Base-by-base conservation (phyloP, 2,888 invertebrate genomes). In the Pomacea canaliculata region DNA sequence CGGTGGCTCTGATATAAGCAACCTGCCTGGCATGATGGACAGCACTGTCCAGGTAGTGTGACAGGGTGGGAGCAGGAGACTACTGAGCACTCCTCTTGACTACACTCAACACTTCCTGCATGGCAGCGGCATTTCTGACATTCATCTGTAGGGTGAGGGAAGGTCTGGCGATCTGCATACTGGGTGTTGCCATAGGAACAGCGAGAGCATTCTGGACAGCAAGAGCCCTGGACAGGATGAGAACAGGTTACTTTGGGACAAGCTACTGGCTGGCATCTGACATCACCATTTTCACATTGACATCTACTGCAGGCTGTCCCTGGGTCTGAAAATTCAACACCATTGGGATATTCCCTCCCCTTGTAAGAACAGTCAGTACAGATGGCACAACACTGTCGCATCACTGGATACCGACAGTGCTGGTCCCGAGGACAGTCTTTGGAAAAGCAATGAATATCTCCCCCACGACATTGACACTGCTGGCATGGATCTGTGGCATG, bases 401-500 rank as follows among this genome's bases (percentile, higher is more conserved):
- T 77, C 1, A 83, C 78, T 2, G 87, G 87, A 63, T 84, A 80
- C 10, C 73, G 76, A 76, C 87, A 87, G 10, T 19, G 16, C 62
- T 49, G 69, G 7, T 67, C 78, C 8, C 78, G 70, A 18, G 82
- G 82, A 77, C 85, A 85, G 19, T 76, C 72, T 65, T 74, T 70
- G 37, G 65, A 65, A 48, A 68, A 67, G 79, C 87, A 87, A 5
- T 63, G 66, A 5, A 87, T 75, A 51, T 79, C 77, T 13, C 87
- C 88, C 71, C 83, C 67, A 9, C 51, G 73, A 78, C 88, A 88
- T 10, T 65, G 71, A 81, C 88, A 88, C 49, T 80, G 78, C 71
- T 83, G 80, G 79, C 88, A 88, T 18, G 70, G 73, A 49, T 83
- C 80, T 3, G 71, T 59, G 63, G 80, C 79, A 13, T 73, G 80